Conservation (phyloP, 2,888 invertebrate species). For the Ceriagrion tenellum region DNA sequence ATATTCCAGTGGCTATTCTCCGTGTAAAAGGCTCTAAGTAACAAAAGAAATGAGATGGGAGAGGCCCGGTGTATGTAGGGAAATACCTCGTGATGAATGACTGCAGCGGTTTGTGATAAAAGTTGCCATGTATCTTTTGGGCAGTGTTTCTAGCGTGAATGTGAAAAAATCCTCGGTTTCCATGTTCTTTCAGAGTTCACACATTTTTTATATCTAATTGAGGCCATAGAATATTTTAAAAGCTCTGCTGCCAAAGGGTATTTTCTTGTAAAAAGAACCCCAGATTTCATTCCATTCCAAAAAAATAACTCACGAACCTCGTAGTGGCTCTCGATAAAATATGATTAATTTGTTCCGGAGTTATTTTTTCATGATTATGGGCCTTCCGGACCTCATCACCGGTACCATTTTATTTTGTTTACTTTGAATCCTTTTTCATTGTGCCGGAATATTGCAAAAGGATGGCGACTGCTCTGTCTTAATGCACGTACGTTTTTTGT, state of each 20-base stretch:
- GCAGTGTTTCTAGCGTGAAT: background rate
- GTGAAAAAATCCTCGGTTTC: background rate
- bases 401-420: background rate
- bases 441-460: background rate
- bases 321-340: background rate
- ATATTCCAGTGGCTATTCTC: background rate
- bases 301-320: background rate
- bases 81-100: background rate
- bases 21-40: background rate
- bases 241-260: background rate
- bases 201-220: background rate
- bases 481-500: no score
- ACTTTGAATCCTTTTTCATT: background rate
- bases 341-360: background rate
- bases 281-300: background rate
- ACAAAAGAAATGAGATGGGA: background rate
- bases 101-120: background rate
- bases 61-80: background rate
- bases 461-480: no score
- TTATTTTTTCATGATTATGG: background rate
- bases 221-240: background rate
- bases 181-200: background rate
- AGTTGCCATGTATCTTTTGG: background rate
- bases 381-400: background rate
- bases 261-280: background rate